Evolutionary conservation across 2,113 vertebrate genomes (phyloP).

Genomic region (Kryptolebias marmoratus): DNA sequence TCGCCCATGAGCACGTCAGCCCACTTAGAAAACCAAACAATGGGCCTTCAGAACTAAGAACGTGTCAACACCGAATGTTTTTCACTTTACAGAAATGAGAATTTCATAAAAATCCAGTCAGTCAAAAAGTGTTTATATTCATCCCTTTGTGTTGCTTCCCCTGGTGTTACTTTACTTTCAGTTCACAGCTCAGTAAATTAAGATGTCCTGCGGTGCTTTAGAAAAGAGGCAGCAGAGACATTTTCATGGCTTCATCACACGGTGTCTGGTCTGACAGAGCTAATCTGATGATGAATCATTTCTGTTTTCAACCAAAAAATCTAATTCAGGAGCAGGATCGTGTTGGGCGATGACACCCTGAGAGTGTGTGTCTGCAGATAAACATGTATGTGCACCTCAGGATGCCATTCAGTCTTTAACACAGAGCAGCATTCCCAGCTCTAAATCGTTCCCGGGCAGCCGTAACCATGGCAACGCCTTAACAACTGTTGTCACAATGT

Average conservation of each 20-base stretch:
- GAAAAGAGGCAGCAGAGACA: conserved; percentile 58
- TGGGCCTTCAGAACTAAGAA: conserved; percentile 28
- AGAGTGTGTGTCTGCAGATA: conserved; percentile 7
- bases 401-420: conserved; percentile 54
- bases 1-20: conserved; percentile 43
- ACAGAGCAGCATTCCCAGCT: conserved; percentile 55
- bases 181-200: conserved; percentile 67
- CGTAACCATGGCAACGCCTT: conserved; percentile 77
- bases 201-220: conserved; percentile 62
- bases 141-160: conserved; percentile 25
- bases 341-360: conserved; percentile 9
- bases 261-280: conserved; percentile 16
- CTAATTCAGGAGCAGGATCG: conserved; percentile 8
- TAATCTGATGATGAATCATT: conserved; percentile 37
- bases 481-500: conserved; percentile 67
- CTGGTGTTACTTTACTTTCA: conserved; percentile 35
- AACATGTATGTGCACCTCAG: conserved; percentile 35
- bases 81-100: conserved; percentile 2
- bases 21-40: conserved; percentile 50
- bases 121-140: conserved; percentile 23
- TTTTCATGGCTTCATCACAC: conserved; percentile 43
- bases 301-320: conserved; percentile 16
- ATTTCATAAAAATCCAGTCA: background rate
- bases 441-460: conserved; percentile 61
- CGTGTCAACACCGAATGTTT: conserved; percentile 27